These are phyloP conservation scores for Xestia ashworthii DNA, from an alignment of 2,888 invertebrate species.

Conservation along the genomic window DNA sequence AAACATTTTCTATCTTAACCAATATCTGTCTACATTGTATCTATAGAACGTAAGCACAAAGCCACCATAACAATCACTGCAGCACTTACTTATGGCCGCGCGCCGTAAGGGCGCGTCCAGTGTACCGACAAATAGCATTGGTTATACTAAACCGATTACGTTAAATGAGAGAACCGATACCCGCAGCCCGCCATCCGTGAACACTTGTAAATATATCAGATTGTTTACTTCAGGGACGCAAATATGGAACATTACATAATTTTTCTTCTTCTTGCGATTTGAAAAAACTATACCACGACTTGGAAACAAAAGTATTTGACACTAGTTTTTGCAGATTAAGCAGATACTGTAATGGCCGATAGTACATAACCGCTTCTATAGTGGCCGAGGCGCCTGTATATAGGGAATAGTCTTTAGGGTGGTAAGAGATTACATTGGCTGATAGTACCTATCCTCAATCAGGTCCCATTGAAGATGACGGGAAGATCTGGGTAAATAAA, in stretches of 20 bases:
- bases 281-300: not conserved
- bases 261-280: not conserved
- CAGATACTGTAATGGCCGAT: too few species aligned
- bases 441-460: not conserved
- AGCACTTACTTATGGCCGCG: conserved; percentile 43
- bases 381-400: too few species aligned
- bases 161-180: conserved; percentile 70
- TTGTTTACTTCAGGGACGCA: conserved; percentile 46
- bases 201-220: conserved; percentile 70
- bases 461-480: not conserved
- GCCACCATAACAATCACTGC: conserved; percentile 50
- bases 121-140: conserved; percentile 82
- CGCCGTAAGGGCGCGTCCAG: conserved; percentile 63
- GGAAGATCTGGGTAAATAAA: not conserved
- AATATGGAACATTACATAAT: conserved; percentile 8
- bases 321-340: not conserved
- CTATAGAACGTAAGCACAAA: conserved; percentile 24
- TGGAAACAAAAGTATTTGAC: not conserved
- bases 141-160: conserved; percentile 83
- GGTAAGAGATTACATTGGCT: too few species aligned
- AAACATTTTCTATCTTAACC: conserved; percentile 13
- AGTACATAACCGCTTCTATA: too few species aligned
- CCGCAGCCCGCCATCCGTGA: conserved; percentile 64
- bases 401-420: too few species aligned
- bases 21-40: not conserved